Evolutionary conservation across 2,888 invertebrate genomes (phyloP).

Genomic region (Ormyrus thymus): DNA sequence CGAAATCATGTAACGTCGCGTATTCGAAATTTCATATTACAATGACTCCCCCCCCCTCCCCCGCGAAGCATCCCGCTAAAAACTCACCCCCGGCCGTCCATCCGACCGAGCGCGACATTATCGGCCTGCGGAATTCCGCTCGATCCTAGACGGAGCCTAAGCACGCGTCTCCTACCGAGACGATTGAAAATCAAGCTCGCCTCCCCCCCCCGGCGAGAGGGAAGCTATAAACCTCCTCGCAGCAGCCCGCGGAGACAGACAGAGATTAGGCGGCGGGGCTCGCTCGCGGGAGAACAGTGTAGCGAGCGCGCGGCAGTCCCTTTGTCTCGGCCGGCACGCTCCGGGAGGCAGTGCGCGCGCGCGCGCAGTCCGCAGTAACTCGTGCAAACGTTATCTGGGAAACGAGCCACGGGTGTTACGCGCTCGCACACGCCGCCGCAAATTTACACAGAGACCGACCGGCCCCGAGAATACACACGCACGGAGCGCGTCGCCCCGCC

Average conservation of each 20-base stretch:
- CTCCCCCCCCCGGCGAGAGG: not conserved
- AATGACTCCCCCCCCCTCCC: too few species aligned
- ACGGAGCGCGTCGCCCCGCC: not conserved
- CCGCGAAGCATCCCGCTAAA: too few species aligned
- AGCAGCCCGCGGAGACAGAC: slow-evolving; percentile 18
- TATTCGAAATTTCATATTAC: too few species aligned
- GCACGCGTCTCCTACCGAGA: slow-evolving; percentile 4
- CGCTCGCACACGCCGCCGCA: slow-evolving; percentile 21
- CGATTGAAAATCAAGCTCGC: slow-evolving; percentile 38
- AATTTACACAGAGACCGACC: slow-evolving; percentile 26
- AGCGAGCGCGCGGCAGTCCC: not conserved
- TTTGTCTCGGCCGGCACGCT: not conserved
- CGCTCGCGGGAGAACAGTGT: not conserved
- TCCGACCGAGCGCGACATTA: too few species aligned
- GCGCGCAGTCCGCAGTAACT: slow-evolving; percentile 50
- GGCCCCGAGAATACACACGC: not conserved
- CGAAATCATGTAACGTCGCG: too few species aligned
- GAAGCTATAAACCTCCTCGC: not conserved
- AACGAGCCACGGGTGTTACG: slow-evolving; percentile 43
- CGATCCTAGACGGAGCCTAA: not conserved
- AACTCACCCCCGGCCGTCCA: too few species aligned
- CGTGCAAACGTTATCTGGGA: slow-evolving; percentile 57
- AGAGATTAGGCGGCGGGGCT: slow-evolving; percentile 36
- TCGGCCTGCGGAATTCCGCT: too few species aligned
- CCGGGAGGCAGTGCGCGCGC: not conserved